These are phyloP conservation scores for Nipponacmea schrenckii DNA, from an alignment of 2,888 invertebrate species.

Conservation along the genomic window DNA sequence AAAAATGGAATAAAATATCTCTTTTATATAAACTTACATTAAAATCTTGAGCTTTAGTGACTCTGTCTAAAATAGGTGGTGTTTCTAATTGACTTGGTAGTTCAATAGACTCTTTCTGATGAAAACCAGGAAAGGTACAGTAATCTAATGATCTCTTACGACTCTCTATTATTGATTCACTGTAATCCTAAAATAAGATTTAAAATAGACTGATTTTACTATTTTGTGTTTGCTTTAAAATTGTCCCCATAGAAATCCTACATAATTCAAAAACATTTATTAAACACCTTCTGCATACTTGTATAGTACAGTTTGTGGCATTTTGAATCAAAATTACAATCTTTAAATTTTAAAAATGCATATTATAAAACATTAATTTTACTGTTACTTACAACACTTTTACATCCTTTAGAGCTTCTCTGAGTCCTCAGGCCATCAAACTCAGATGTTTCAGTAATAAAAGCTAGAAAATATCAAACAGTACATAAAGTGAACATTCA, in stretches of 20 bases:
- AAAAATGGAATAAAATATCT: too few species aligned
- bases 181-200: conserved; percentile 46
- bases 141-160: conserved; percentile 59
- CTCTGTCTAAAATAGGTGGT: conserved; percentile 63
- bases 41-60: conserved; percentile 64
- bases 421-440: conserved; percentile 52
- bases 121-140: conserved; percentile 62
- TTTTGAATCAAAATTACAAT: too few species aligned
- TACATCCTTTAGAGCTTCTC: conserved; percentile 48
- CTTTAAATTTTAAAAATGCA: too few species aligned
- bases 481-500: background rate
- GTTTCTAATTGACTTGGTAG: conserved; percentile 64
- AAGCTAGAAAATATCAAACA: conserved; percentile 53
- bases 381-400: conserved; percentile 45
- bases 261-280: too few species aligned
- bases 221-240: conserved; percentile 12
- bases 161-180: conserved; percentile 57
- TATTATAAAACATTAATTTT: background rate
- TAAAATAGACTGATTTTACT: conserved; percentile 2
- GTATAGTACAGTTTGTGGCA: too few species aligned
- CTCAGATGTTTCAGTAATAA: conserved; percentile 55
- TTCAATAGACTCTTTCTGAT: conserved; percentile 59
- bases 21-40: conserved; percentile 48
- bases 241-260: too few species aligned
- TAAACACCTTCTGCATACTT: background rate